Evolutionary conservation across 2,113 vertebrate genomes (phyloP), one percentile per base, ranked within the genome.

Genomic region (Chloebia gouldiae): DNA sequence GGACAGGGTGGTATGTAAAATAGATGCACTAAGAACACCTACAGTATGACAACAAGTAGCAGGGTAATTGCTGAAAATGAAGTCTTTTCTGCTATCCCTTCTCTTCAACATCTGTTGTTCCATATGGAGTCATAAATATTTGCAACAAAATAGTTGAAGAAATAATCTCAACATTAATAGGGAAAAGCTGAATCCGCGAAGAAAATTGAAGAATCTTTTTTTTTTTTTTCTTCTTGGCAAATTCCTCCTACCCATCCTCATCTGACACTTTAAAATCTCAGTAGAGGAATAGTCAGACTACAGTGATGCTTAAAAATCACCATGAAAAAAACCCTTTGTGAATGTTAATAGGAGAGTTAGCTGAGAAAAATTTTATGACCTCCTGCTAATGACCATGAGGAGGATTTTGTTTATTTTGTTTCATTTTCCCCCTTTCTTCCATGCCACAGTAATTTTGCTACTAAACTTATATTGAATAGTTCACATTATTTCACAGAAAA

Each of bases 111-210:
- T 97, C 93, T 98, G 96, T 89, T 94, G 93, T 94, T 96, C 97
- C 96, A 97, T 97, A 97, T 97, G 96, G 93, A 97, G 93, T 96
- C 95, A 96, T 98, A 97, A 97, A 98, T 97, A 98, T 98, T 98
- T 97, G 93, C 97, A 96, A 96, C 88, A 97, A 97, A 97, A 96
- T 96, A 97, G 86, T 96, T 90, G 92, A 77, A 94, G 90, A 96
- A 98, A 85, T 95, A 94, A 97, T 97, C 95, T 97, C 91, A 96
- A 94, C 93, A 97, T 96, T 94, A 96, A 96, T 96, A 97, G 95
- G 93, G 93, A 94, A 97, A 94, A 88, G 77, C 78, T 86, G 83
- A 95, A 96, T 96, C 80, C 86, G 56, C 50, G 86, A 97, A 94
- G 88, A 96, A 96, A 96, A 96, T 87, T 57, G 84, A 92, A 96